phyloP scores from a whole-genome alignment of 2,888 invertebrate species.

The Dicranocentrus wangi region DNA sequence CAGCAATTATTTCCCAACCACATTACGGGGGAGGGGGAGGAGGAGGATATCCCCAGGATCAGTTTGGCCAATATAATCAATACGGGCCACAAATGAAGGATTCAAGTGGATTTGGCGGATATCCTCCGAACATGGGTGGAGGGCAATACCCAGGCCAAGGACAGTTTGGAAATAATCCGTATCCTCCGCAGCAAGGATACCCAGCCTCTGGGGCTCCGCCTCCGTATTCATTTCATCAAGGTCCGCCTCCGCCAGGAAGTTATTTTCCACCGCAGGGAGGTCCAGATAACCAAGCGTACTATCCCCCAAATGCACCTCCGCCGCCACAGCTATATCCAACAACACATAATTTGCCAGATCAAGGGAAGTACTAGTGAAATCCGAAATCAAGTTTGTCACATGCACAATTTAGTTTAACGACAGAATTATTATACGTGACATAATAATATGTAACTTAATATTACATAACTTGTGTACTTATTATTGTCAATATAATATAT shows the following conservation, averaged over 20 bases:
- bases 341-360: slow-evolving; percentile 22
- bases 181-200: slow-evolving; percentile 31
- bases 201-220: slow-evolving; percentile 38
- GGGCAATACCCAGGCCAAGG: slow-evolving; percentile 5
- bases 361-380: slow-evolving; percentile 32
- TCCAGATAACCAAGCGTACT: slow-evolving; percentile 16
- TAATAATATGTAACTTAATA: too few relatives aligned
- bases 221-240: slow-evolving; percentile 36
- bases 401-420: too few relatives aligned
- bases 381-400: too few relatives aligned
- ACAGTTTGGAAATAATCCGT: slow-evolving; percentile 8
- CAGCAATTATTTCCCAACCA: slow-evolving; percentile 49
- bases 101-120: not conserved
- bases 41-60: slow-evolving; percentile 14
- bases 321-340: slow-evolving; percentile 3
- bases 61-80: not conserved
- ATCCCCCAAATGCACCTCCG: slow-evolving; percentile 34
- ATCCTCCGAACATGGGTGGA: slow-evolving; percentile 31
- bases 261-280: slow-evolving; percentile 25
- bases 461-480: too few relatives aligned
- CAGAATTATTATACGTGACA: too few relatives aligned
- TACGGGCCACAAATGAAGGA: slow-evolving; percentile 28
- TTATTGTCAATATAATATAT: too few relatives aligned
- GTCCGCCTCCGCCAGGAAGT: slow-evolving; percentile 22
- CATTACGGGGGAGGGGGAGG: slow-evolving; percentile 31